Evolutionary conservation across 2,888 invertebrate species (phyloP), one percentile per base, ranked within the genome.

Genomic region (Acleris holmiana): DNA sequence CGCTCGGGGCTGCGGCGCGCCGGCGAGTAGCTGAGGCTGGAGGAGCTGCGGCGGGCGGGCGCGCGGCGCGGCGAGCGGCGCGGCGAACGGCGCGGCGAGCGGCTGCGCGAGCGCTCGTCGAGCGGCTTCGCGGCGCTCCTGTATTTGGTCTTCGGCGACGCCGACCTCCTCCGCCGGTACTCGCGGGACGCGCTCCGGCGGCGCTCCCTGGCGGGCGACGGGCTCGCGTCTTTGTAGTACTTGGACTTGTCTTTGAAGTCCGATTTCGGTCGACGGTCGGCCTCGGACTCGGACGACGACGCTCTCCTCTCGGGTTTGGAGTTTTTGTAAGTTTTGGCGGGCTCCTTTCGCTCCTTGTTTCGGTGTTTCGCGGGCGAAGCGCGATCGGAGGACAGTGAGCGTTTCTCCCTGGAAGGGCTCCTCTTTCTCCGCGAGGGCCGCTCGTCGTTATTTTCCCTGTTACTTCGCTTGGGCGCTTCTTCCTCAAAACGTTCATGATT

Each of bases 11-110:
- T 94, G 17, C 94, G 93, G 2, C 94, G 91, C 0, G 95, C 94
- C 0, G 96, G 96, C 0, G 96, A 96, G 74, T 95, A 95, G 73
- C 95, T 95, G 56, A 95, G 83, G 69, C 93, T 94, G 13, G 94
- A 94, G 0, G 92, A 89, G 73, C 93, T 93, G 50, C 90, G 44
- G 15, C 25, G 25, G 21, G 21, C 21, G 47, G 57, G 6, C 25
- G 48, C 25, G 54, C 10, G 8, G 25, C 7, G 44, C 21, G 13
- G 44, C 4, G 62, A 56, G 29, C 53, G 51, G 13, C 8, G 1
- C 53, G 29, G 8, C 53, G 58, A n/a, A n/a, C 7, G 29, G 49
- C 19, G 23, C 25, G 13, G 29, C 15, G 62, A 56, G 29, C 58
- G 51, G 13, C 66, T 64, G 41, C 71, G 75, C 4, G 80, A 69